A percentile compares a stretch with the other conserved stretches of the same genome.
Conservation (phyloP, 2,888 invertebrate genomes). For the Amphimallon solstitiale region DNA sequence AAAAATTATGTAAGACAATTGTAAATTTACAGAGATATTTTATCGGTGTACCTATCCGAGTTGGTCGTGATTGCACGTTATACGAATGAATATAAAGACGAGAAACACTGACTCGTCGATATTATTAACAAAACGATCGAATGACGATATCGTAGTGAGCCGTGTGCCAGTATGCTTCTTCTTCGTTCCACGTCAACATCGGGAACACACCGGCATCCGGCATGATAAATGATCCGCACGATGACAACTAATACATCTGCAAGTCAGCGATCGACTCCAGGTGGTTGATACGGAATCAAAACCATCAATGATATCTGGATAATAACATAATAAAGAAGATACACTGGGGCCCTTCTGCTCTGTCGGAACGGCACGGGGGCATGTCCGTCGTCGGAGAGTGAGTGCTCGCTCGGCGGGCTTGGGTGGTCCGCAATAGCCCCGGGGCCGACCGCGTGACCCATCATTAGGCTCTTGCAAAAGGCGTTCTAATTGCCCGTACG, state of each 20-base stretch:
- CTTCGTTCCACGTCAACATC: too few relatives aligned
- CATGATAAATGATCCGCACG: constrained; percentile 48
- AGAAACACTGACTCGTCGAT: too few relatives aligned
- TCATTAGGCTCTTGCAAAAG: constrained; percentile 66
- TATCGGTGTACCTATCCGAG: too few relatives aligned
- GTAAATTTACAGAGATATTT: too few relatives aligned
- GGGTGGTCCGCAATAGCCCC: constrained; percentile 62
- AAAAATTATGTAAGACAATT: too few relatives aligned
- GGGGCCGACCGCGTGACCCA: constrained; percentile 61
- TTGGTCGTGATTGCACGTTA: too few relatives aligned
- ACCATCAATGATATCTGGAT: constrained; percentile 59
- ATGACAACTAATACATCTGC: constrained; percentile 53
- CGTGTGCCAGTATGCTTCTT: too few relatives aligned
- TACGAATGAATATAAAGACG: too few relatives aligned
- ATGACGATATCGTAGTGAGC: too few relatives aligned
- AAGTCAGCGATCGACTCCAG: constrained; percentile 56
- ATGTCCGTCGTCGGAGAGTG: constrained; percentile 47
- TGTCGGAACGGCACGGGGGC: constrained; percentile 49
- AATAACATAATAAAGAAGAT: constrained; percentile 59
- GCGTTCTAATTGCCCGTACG: constrained; percentile 64
- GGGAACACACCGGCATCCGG: neutral
- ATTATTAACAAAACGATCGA: too few relatives aligned
- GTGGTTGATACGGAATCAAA: constrained; percentile 56
- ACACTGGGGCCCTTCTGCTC: constrained; percentile 45
- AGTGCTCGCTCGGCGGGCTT: constrained; percentile 56